A percentile compares a stretch with the other conserved stretches of the same genome.
These are phyloP conservation scores for Eupeodes corollae DNA, from an alignment of 1,140 invertebrate species.

Conservation along the genomic window DNA sequence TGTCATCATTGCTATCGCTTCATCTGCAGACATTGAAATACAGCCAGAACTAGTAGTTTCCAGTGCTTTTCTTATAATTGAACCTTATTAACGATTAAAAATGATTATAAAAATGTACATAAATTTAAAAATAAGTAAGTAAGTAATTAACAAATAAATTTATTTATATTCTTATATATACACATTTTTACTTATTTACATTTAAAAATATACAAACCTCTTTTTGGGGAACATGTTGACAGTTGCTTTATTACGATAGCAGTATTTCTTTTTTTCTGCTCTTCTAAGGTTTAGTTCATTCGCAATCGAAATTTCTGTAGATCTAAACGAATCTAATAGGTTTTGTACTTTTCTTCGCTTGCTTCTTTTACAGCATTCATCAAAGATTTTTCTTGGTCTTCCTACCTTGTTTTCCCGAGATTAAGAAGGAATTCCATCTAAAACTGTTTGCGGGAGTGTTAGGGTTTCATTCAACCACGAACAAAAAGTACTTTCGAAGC, in stretches of 20 bases:
- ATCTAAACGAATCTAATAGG: background rate
- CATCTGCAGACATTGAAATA: background rate
- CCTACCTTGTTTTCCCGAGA: background rate
- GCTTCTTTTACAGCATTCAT: background rate
- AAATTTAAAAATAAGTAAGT: too few relatives aligned
- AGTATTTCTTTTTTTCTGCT: background rate
- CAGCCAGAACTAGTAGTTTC: too few relatives aligned
- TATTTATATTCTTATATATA: too few relatives aligned
- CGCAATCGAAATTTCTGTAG: background rate
- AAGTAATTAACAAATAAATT: too few relatives aligned
- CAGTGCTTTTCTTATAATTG: too few relatives aligned
- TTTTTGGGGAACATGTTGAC: too few relatives aligned
- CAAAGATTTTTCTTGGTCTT: background rate
- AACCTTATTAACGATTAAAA: too few relatives aligned
- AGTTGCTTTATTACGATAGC: too few relatives aligned
- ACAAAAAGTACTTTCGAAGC: background rate
- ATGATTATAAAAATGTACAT: too few relatives aligned
- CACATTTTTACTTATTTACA: too few relatives aligned
- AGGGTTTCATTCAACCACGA: background rate
- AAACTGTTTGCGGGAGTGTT: background rate
- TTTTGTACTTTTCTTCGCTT: background rate
- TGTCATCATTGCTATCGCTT: background rate
- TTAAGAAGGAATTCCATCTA: background rate
- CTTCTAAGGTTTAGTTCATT: background rate
- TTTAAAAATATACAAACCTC: too few relatives aligned